phyloP scores from a whole-genome alignment of 1,140 invertebrate genomes.

The Achatina immaculata region DNA sequence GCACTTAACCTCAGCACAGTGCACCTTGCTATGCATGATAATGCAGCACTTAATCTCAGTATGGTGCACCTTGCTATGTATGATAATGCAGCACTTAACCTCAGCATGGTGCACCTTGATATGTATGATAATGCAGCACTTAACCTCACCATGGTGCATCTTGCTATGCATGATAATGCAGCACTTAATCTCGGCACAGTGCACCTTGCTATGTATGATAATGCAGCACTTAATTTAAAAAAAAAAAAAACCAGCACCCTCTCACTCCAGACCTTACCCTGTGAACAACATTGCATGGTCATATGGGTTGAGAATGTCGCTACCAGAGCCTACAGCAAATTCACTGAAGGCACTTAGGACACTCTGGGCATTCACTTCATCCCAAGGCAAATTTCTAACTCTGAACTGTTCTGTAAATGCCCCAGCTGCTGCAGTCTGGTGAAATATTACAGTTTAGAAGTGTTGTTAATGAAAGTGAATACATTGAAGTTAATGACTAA shows the following conservation, averaged over 20 bases:
- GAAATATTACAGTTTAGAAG: neutral
- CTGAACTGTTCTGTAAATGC: conserved; percentile 9
- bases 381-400: neutral
- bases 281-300: conserved; percentile 30
- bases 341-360: conserved; percentile 8
- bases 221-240: neutral
- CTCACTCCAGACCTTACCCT: conserved; percentile 10
- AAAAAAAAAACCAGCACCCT: neutral
- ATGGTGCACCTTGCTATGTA: no score
- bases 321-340: neutral
- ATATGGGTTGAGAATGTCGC: neutral
- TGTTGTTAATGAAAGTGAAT: neutral
- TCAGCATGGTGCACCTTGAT: neutral
- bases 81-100: no score
- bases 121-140: neutral
- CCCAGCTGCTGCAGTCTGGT: neutral
- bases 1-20: no score
- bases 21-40: no score
- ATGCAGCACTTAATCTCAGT: no score
- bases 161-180: neutral
- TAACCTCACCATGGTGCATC: neutral
- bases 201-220: neutral
- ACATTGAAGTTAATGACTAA: neutral
- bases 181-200: neutral
- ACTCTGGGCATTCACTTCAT: neutral